Evolutionary conservation across 2,797 vertebrate species (phyloP), one percentile per base, ranked within the genome.

Genomic region (Gymnothorax javanicus): DNA sequence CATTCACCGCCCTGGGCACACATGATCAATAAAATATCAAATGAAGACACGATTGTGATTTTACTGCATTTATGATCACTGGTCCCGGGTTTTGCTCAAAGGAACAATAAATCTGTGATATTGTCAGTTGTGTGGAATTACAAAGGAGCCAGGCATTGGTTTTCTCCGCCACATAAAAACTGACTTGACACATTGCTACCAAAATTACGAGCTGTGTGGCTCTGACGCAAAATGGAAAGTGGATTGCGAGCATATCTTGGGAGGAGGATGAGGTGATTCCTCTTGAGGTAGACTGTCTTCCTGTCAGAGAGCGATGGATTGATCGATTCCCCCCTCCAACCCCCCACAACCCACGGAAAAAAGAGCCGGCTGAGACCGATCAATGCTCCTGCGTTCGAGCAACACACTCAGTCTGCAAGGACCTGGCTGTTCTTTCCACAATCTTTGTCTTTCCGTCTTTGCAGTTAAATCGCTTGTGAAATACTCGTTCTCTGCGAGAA

Each of bases 301-400:
- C 88, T 91, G 90, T 88, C 86, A 89, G 83, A 20, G 58, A 62
- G 86, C 60, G 85, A 90, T 92, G 91, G 87, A 82, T 92, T 89
- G 88, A 85, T 23, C 33, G 27, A 27, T 23, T 12, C 69, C 69
- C 69, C 27, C 33, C 11, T 6, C 71, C 9, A 11, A 12, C 12
- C 71, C 33, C 8, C 27, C 71, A 25, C 13, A 50, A 88, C 71
- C 84, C 73, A 81, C 1, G 87, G 90, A 87, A 88, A 50, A 88
- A 85, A 43, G 52, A 73, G 60, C 54, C 86, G 58, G 83, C 83
- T 20, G 83, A 50, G 69, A 20, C 27, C 27, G 52, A 75, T 87
- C 88, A 91, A 82, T 92, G 88, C 54, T 88, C 84, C 77, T 3
- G 60, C 73, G 85, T 85, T 91, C 84, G 86, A 89, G n/a, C 87